Evolutionary conservation across 2,888 invertebrate genomes (phyloP).

Genomic region (Carcina quercana): DNA sequence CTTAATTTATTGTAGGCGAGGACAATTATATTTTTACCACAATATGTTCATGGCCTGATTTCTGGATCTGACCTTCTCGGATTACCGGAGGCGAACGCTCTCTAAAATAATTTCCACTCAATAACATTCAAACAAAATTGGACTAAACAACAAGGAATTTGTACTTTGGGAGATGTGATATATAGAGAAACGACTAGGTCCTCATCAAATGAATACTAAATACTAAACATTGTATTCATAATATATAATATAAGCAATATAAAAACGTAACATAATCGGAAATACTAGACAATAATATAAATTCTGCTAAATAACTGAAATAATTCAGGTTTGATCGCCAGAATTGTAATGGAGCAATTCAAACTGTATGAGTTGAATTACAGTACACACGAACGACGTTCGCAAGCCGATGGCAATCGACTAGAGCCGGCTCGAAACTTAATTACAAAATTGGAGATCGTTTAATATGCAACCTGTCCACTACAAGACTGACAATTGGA

Average conservation of each 20-base stretch:
- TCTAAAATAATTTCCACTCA: conserved; percentile 70
- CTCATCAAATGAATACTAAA: conserved; percentile 74
- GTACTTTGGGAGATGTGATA: conserved; percentile 76
- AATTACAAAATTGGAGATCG: conserved; percentile 20
- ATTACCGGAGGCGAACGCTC: conserved; percentile 4
- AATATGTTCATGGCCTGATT: too few species aligned
- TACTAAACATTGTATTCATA: conserved; percentile 71
- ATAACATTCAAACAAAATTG: conserved; percentile 75
- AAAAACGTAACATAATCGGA: conserved; percentile 74
- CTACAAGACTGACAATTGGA: conserved; percentile 49
- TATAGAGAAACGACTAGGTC: conserved; percentile 74
- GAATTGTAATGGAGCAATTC: conserved; percentile 38
- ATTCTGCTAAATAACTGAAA: conserved; percentile 73
- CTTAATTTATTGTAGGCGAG: too few species aligned
- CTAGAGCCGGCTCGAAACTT: conserved; percentile 42
- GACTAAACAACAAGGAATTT: conserved; percentile 77
- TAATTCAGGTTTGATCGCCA: conserved; percentile 53
- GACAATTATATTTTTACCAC: background rate
- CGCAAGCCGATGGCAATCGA: conserved; percentile 44
- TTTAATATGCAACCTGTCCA: conserved; percentile 27
- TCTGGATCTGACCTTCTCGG: too few species aligned
- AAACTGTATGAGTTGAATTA: conserved; percentile 19
- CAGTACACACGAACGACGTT: conserved; percentile 23
- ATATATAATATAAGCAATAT: conserved; percentile 73
- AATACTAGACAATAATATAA: conserved; percentile 71